These are phyloP conservation scores for Willowsia nigromaculata DNA, from an alignment of 2,888 invertebrate species.

Conservation along the genomic window DNA sequence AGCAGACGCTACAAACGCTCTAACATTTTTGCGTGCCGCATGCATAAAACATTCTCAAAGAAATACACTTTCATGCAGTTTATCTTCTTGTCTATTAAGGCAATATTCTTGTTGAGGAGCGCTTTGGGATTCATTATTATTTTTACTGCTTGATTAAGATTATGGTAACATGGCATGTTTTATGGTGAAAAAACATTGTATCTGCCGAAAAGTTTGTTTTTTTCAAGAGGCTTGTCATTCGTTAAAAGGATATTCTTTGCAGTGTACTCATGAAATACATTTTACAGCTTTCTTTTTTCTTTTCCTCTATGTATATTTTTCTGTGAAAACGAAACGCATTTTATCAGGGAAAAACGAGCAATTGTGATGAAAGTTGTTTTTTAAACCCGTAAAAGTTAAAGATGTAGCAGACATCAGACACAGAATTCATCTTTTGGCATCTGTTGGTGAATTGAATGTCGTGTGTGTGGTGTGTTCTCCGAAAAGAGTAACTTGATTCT, in stretches of 20 bases:
- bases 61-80: not conserved
- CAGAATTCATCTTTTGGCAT: not conserved
- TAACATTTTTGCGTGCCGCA: not conserved
- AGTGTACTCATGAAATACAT: not conserved
- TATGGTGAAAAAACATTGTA: not conserved
- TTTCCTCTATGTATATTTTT: not conserved
- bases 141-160: not conserved
- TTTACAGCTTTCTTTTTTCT: not conserved
- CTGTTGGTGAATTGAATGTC: not conserved
- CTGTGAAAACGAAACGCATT: not conserved
- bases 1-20: not conserved
- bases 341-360: not conserved
- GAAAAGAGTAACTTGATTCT: not conserved
- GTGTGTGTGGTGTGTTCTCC: not conserved
- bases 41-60: slow-evolving; percentile 16
- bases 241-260: not conserved
- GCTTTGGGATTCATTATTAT: slow-evolving; percentile 39
- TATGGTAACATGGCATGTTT: slow-evolving; percentile 16
- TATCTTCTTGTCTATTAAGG: slow-evolving; percentile 8
- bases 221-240: not conserved
- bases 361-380: not conserved
- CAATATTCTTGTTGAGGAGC: slow-evolving; percentile 1
- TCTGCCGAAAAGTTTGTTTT: not conserved
- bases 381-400: not conserved
- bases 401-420: not conserved